Evolutionary conservation across 2,113 vertebrate genomes (phyloP), one percentile per base, ranked within the genome.

Genomic region (Malurus melanocephalus): DNA sequence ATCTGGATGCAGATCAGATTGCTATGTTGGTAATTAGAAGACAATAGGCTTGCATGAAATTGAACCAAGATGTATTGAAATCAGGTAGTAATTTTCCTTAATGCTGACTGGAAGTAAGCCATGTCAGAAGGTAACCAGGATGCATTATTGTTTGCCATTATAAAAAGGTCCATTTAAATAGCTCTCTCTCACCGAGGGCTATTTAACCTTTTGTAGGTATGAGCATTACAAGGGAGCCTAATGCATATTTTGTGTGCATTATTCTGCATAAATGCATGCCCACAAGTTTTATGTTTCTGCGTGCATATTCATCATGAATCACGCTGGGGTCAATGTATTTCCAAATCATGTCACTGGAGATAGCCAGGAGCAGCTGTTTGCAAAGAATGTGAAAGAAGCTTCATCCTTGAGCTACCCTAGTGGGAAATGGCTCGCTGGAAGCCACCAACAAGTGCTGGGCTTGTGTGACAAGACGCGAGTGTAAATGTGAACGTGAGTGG

Each of bases 121-220:
- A 43, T 64, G 83, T 93, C 87, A 66, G 87, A 52, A 94, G 81
- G 92, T 95, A 88, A 91, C 30, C 51, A 78, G 93, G 87, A 90
- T 65, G 27, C 68, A 67, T 85, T 93, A 68, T 81, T 92, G 79
- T 93, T 94, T 95, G 90, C 82, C 51, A 32, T 95, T 77, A 89
- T 93, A 16, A 92, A 93, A 93, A 95, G 87, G 92, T 90, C 91
- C 87, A 62, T 90, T 94, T 92, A 65, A 95, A 91, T 78, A 71
- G 71, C 85, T 86, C 60, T 42, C 22, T 80, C 80, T 88, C 94
- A 94, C 90, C 57, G 12, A 77, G 33, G 80, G 61, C 94, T 89
- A 4, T 85, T 95, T 95, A 96, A 93, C 94, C 92, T 93, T 94
- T 92, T 93, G 93, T 93, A 92, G 94, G 89, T 74, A 80, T 48